These are phyloP conservation scores for Chiloscyllium punctatum DNA, from an alignment of 2,797 vertebrate genomes.

Conservation along the genomic window DNA sequence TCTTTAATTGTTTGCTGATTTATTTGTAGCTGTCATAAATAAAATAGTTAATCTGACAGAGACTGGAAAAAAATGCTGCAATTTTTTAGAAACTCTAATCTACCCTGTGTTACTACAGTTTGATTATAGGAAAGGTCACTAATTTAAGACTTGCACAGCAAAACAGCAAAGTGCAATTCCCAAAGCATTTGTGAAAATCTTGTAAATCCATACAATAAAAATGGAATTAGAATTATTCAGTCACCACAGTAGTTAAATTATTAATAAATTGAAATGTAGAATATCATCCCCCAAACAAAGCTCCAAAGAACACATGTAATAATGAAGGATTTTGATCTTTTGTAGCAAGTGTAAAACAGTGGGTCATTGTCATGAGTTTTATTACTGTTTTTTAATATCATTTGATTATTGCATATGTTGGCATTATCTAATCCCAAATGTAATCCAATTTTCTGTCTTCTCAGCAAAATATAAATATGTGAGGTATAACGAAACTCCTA, in stretches of 20 bases:
- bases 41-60: not conserved
- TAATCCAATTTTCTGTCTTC: not conserved
- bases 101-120: not conserved
- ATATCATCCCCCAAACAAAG: not conserved
- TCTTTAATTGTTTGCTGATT: not conserved
- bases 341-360: not conserved
- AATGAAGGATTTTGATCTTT: not conserved
- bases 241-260: not conserved
- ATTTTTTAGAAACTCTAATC: not conserved
- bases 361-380: not conserved
- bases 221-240: not conserved
- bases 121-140: not conserved
- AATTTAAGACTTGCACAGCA: not conserved
- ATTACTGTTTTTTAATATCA: not conserved
- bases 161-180: not conserved
- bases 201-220: not conserved
- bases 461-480: not conserved
- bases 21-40: not conserved
- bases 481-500: not conserved
- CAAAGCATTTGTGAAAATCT: not conserved
- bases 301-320: not conserved
- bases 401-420: slow-evolving; percentile 1
- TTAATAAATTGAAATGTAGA: not conserved
- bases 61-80: not conserved
- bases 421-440: not conserved